A percentile compares a stretch with the other conserved stretches of the same genome.
Conservation (phyloP, 2,888 invertebrate genomes). For the Scrobipalpa costella region DNA sequence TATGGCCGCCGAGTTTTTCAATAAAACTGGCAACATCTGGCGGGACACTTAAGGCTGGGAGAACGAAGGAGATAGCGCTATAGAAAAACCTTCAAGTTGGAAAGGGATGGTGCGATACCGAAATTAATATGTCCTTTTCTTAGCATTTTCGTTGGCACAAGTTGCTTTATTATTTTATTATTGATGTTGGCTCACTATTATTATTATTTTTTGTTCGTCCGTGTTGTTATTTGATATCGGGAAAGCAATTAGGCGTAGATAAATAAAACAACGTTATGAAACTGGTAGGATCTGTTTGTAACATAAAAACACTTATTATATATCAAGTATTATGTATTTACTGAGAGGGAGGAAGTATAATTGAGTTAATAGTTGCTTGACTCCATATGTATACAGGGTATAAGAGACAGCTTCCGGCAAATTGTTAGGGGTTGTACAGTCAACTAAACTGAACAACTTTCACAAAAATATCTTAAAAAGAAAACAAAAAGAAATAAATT, state of each 20-base stretch:
- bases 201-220: conserved; percentile 30
- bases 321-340: not conserved
- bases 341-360: not conserved
- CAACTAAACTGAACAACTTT: no score
- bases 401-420: no score
- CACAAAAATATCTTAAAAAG: no score
- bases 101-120: conserved; percentile 51
- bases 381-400: not conserved
- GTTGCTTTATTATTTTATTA: conserved; percentile 73
- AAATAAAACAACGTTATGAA: conserved; percentile 23
- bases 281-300: not conserved
- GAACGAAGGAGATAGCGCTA: conserved; percentile 54
- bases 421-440: no score
- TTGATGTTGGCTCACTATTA: conserved; percentile 46
- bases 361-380: not conserved
- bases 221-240: conserved; percentile 22
- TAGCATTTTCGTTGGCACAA: conserved; percentile 61
- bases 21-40: conserved; percentile 78
- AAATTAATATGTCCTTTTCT: conserved; percentile 80
- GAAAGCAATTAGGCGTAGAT: conserved; percentile 25
- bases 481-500: no score
- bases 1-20: conserved; percentile 77
- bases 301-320: not conserved
- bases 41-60: conserved; percentile 73
- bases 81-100: conserved; percentile 34